Conservation (phyloP, 2,113 vertebrate species). For the Phaethon lepturus region DNA sequence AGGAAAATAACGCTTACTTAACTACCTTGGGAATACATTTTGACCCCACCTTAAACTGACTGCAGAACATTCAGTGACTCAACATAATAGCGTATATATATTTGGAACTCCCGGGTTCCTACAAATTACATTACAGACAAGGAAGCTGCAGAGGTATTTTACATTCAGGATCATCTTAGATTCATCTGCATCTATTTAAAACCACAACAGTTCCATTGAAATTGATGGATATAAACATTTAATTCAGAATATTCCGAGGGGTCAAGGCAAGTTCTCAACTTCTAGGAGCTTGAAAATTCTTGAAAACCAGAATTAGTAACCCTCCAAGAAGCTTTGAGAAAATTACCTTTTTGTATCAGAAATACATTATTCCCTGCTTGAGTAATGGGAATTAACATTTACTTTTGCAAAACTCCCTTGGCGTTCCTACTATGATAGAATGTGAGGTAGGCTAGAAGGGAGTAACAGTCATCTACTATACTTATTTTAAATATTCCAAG, state of each 20-base stretch:
- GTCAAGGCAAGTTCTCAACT: background rate
- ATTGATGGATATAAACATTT: background rate
- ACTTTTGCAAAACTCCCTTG: background rate
- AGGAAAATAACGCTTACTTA: constrained; percentile 25
- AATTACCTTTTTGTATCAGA: background rate
- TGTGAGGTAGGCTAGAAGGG: background rate
- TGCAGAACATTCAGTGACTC: constrained; percentile 39
- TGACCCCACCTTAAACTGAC: constrained; percentile 27
- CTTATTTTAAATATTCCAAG: background rate
- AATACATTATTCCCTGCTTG: background rate
- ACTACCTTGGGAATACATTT: constrained; percentile 18
- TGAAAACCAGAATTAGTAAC: background rate
- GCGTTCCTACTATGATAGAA: background rate
- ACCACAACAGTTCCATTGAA: background rate
- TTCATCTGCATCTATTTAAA: background rate
- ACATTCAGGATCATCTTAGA: background rate
- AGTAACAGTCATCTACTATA: background rate
- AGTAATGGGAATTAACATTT: background rate
- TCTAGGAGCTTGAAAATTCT: background rate
- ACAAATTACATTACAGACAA: background rate
- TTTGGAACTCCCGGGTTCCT: background rate
- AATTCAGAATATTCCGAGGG: background rate
- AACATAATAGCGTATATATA: background rate
- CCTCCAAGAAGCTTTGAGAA: background rate
- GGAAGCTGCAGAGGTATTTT: background rate